phyloP scores from a whole-genome alignment of 2,113 vertebrate genomes.

The Neoarius graeffei region DNA sequence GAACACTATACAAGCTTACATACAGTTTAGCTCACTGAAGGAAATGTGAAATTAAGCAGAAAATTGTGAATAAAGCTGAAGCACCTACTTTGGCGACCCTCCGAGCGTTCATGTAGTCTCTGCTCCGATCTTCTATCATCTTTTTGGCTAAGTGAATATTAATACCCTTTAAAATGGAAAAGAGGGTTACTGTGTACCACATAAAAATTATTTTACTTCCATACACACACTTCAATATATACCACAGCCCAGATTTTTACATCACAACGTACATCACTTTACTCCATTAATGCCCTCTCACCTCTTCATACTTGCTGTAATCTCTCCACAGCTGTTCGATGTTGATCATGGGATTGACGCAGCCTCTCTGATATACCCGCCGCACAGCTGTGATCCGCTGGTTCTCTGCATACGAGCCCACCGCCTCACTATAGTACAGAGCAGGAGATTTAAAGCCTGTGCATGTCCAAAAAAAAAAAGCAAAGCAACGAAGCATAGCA shows the following conservation, averaged over 20 bases:
- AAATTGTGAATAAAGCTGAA: not conserved
- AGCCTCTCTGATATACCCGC: constrained; percentile 96
- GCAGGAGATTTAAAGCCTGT: not conserved
- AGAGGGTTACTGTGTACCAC: not conserved
- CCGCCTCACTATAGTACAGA: constrained; percentile 82
- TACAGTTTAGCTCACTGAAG: not conserved
- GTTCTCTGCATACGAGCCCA: constrained; percentile 98
- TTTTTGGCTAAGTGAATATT: constrained; percentile 99
- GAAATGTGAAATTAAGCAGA: not conserved
- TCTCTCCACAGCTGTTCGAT: constrained; percentile 99
- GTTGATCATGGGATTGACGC: constrained; percentile 99
- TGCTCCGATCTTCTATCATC: constrained; percentile 99
- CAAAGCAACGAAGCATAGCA: not conserved
- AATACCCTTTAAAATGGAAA: constrained; percentile 80
- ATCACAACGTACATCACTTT: not conserved
- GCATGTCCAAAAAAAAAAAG: not conserved
- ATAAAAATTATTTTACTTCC: not conserved
- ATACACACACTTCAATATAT: not conserved
- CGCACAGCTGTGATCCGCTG: constrained; percentile 98
- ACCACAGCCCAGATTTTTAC: not conserved
- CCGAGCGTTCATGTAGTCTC: constrained; percentile 98
- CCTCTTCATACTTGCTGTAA: constrained; percentile 99
- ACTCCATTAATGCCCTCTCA: constrained; percentile 56
- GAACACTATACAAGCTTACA: too few relatives aligned
- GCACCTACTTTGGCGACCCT: constrained; percentile 92